Base-by-base conservation (phyloP, 2,113 vertebrate genomes). In the Paralichthys olivaceus region DNA sequence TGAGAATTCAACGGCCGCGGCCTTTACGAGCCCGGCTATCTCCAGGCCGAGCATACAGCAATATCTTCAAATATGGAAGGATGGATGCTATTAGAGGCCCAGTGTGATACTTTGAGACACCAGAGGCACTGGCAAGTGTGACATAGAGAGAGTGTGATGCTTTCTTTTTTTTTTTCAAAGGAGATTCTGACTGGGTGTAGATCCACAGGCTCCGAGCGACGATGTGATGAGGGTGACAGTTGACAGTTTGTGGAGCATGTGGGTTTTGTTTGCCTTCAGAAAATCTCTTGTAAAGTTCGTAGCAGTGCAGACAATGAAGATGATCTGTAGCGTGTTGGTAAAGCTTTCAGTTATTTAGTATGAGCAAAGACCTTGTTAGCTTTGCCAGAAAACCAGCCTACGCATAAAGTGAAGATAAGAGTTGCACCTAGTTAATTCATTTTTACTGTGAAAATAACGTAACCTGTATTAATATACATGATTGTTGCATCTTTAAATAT, bases 11-110 rank as follows among this genome's bases (percentile, higher is more conserved):
- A 26, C 60, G 68, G 83, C 57, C 68, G 58, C 25, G 54, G 61
- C 81, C 71, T 89, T 77, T 72, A 81, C 72, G 85, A 85, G 57
- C 60, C 53, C 11, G 25, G n/a, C 68, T 83, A 75, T 85, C 81
- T 86, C 74, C 72, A 60, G 76, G 64, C 83, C 47, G 60, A 72
- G 53, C 60, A 69, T 81, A 80, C 61, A 82, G 62, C 70, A 71
- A 72, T 81, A 75, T 74, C 82, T 78, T 80, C 67, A 71, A 72
- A 82, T 79, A 71, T 77, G 60, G 89, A 86, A 64, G 37, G 67
- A 68, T 61, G 54, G 64, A 80, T 77, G 76, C 81, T 84, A 85
- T 89, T 88, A 84, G 59, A 80, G 47, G 67, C 34, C 2, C 71
- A 67, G 63, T 69, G 43, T 85, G 68, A 87, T 87, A 76, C 74